Percentiles rank a stretch among this genome's conserved stretches.
Conservation (phyloP, 2,797 vertebrate species). For the Adrianichthys oophorus region DNA sequence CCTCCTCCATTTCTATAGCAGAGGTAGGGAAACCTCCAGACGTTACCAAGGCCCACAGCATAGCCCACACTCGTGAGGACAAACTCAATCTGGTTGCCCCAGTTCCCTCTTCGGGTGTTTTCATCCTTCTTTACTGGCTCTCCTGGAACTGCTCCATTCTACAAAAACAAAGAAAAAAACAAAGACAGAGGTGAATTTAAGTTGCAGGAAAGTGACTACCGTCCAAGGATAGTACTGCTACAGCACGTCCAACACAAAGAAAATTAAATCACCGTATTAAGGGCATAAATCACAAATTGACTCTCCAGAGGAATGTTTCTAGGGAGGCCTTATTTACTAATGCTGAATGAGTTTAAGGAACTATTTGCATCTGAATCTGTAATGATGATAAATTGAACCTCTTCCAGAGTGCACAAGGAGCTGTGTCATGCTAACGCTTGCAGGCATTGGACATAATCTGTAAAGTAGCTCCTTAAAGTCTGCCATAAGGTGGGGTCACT, state of each 20-base stretch:
- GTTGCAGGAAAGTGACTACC: conserved; percentile 19
- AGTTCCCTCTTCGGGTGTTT: conserved; percentile 93
- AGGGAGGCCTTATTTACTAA: background rate
- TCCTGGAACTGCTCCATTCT: conserved; percentile 96
- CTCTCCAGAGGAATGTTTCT: background rate
- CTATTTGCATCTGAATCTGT: background rate
- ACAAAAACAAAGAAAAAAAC: conserved; percentile 51
- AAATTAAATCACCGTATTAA: background rate
- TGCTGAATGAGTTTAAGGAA: background rate
- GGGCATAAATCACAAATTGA: background rate
- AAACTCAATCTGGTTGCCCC: conserved; percentile 99
- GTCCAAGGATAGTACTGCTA: conserved; percentile 20
- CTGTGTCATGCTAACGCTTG: conserved; percentile 14
- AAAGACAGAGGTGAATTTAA: conserved; percentile 34
- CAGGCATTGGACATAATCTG: conserved; percentile 5
- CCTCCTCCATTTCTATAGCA: conserved; percentile 99
- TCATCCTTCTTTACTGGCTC: conserved; percentile 91
- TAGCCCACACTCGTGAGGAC: conserved; percentile 98
- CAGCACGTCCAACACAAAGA: conserved; percentile 2
- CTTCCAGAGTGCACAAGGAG: conserved; percentile 1
- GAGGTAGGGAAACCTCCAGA: conserved; percentile 99
- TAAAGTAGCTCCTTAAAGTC: conserved; percentile 31
- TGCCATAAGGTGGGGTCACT: conserved; percentile 43
- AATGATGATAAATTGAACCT: background rate
- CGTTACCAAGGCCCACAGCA: conserved; percentile 96